Evolutionary conservation across 2,113 vertebrate species (phyloP).

Genomic region (Fulmarus glacialis): DNA sequence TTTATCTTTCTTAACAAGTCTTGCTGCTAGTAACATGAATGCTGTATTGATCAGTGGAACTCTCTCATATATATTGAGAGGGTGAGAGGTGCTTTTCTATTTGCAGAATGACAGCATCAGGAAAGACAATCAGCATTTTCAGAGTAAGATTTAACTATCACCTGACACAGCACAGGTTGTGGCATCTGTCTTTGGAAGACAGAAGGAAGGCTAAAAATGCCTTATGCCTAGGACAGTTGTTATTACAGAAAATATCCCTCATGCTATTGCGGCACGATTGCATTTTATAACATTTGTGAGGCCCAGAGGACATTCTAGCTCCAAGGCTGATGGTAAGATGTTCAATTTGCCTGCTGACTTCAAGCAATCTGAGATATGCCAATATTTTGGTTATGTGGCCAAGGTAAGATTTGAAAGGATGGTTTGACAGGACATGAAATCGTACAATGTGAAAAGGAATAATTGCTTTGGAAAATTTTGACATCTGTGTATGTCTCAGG

Average conservation of each 20-base stretch:
- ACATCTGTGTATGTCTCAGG: not conserved
- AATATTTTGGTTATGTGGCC: not conserved
- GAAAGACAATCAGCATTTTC: not conserved
- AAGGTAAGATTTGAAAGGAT: not conserved
- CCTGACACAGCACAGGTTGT: not conserved
- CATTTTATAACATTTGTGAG: not conserved
- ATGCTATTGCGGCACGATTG: not conserved
- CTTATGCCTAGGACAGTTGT: not conserved
- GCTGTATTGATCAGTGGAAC: not conserved
- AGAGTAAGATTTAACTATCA: not conserved
- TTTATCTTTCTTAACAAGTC: not conserved
- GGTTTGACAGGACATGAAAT: not conserved
- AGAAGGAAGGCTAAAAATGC: not conserved
- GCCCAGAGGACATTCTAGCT: not conserved
- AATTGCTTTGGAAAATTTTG: not conserved
- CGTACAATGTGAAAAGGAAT: not conserved
- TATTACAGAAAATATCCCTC: not conserved
- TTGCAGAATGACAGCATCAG: not conserved
- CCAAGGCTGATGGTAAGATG: not conserved
- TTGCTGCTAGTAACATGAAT: not conserved
- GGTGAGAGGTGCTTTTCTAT: not conserved
- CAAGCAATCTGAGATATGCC: not conserved
- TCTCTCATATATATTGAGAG: not conserved
- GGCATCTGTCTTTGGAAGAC: not conserved
- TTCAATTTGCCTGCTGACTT: not conserved